Evolutionary conservation across 2,888 invertebrate species (phyloP).

Genomic region (Ophonus ardosiacus): DNA sequence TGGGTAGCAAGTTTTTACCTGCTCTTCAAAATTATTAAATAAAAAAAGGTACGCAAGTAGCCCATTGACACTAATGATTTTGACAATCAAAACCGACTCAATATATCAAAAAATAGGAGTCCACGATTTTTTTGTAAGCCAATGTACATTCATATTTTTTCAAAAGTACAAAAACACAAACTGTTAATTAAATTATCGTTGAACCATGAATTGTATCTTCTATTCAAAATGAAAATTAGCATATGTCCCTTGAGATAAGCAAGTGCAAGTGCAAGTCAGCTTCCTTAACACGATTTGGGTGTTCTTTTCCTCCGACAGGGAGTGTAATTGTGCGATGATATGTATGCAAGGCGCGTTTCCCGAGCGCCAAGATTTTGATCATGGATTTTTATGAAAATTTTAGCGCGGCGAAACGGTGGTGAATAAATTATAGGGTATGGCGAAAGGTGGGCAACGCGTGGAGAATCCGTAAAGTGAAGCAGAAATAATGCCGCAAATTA

Average conservation of each 20-base stretch:
- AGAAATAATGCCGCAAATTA: slow-evolving; percentile 35
- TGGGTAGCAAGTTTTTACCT: too few relatives aligned
- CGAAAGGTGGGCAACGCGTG: slow-evolving; percentile 40
- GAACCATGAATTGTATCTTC: slow-evolving; percentile 22
- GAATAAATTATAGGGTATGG: slow-evolving; percentile 50
- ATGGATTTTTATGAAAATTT: slow-evolving; percentile 58
- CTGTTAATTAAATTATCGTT: slow-evolving; percentile 37
- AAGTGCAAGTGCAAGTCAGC: neutral
- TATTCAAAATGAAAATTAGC: slow-evolving; percentile 46
- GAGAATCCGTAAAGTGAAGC: slow-evolving; percentile 29
- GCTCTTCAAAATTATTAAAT: too few relatives aligned
- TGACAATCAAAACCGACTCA: too few relatives aligned
- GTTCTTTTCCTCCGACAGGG: neutral
- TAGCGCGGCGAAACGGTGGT: slow-evolving; percentile 34
- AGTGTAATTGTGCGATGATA: slow-evolving; percentile 24
- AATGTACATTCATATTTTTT: neutral
- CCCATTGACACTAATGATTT: too few relatives aligned
- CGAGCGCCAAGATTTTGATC: slow-evolving; percentile 45
- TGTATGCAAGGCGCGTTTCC: slow-evolving; percentile 39
- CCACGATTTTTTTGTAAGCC: too few relatives aligned
- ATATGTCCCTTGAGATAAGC: slow-evolving; percentile 44
- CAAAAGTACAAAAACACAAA: neutral
- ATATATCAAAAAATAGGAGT: too few relatives aligned
- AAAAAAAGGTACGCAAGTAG: too few relatives aligned
- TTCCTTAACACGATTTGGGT: slow-evolving; percentile 25